A percentile compares a stretch with the other conserved stretches of the same genome.
Evolutionary conservation across 2,888 invertebrate species (phyloP).

Genomic region (Epinotia demarniana): DNA sequence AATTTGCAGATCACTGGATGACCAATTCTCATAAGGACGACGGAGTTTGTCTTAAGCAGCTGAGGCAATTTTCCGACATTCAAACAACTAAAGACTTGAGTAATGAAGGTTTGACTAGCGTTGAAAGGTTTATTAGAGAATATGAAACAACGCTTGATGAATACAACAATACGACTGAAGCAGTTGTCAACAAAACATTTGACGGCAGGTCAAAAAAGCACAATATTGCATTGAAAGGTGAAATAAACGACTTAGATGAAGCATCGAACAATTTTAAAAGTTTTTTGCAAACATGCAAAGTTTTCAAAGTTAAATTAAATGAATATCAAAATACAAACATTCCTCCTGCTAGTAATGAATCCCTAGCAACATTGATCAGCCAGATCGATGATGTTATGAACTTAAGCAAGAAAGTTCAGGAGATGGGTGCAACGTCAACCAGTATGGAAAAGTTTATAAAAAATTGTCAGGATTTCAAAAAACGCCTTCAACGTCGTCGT

Average conservation of each 20-base stretch:
- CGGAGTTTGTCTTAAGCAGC: neutral
- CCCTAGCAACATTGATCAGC: constrained; percentile 44
- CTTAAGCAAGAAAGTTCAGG: constrained; percentile 53
- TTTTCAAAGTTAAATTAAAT: constrained; percentile 55
- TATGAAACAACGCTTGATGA: neutral
- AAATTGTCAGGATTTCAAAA: constrained; percentile 57
- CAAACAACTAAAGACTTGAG: neutral
- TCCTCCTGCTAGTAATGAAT: neutral
- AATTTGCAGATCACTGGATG: neutral
- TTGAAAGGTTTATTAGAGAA: neutral
- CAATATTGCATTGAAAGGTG: neutral
- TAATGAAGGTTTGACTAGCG: neutral
- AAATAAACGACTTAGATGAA: constrained; percentile 48
- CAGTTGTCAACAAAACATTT: neutral
- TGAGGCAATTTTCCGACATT: neutral
- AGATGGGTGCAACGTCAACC: constrained; percentile 52
- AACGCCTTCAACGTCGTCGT: constrained; percentile 45
- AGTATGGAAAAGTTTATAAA: constrained; percentile 57
- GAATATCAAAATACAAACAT: constrained; percentile 42
- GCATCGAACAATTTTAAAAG: constrained; percentile 50
- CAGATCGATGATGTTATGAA: constrained; percentile 55
- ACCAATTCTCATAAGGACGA: neutral
- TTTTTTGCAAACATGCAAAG: constrained; percentile 55
- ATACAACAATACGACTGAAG: neutral
- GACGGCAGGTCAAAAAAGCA: neutral